These are phyloP conservation scores for Nycteola revayana DNA, from an alignment of 2,888 invertebrate species.

Conservation along the genomic window DNA sequence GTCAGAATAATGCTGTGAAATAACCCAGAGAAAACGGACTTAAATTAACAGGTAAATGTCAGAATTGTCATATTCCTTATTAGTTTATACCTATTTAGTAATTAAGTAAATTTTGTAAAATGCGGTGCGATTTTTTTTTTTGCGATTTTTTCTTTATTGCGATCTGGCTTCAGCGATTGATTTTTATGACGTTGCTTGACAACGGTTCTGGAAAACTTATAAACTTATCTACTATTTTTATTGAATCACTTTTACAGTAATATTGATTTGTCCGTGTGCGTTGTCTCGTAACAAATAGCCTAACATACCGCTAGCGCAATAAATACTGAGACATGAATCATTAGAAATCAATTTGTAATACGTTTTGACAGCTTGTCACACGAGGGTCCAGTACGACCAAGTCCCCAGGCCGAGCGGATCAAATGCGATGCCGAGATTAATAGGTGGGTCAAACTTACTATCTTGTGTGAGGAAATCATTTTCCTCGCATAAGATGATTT, in stretches of 20 bases:
- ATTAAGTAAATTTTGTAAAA: background rate
- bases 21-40: no score
- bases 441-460: background rate
- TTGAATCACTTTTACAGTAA: no score
- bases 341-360: conserved; percentile 49
- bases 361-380: conserved; percentile 46
- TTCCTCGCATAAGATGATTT: no score
- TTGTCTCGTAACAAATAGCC: no score
- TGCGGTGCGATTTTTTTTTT: conserved; percentile 22
- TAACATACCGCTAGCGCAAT: conserved; percentile 1
- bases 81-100: no score
- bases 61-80: background rate
- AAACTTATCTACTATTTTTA: no score
- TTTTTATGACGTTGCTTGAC: conserved; percentile 18
- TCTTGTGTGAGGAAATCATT: background rate
- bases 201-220: conserved; percentile 27
- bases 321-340: conserved; percentile 21
- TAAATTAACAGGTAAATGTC: background rate
- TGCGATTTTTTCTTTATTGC: conserved; percentile 21
- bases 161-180: conserved; percentile 20
- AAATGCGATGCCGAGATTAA: background rate
- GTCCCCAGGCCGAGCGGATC: background rate
- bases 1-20: no score
- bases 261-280: no score
- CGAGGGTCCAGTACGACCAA: conserved; percentile 6